Percentiles rank a stretch among this genome's conserved stretches.
phyloP scores from a whole-genome alignment of 2,113 vertebrate species.

The Hassar affinis region DNA sequence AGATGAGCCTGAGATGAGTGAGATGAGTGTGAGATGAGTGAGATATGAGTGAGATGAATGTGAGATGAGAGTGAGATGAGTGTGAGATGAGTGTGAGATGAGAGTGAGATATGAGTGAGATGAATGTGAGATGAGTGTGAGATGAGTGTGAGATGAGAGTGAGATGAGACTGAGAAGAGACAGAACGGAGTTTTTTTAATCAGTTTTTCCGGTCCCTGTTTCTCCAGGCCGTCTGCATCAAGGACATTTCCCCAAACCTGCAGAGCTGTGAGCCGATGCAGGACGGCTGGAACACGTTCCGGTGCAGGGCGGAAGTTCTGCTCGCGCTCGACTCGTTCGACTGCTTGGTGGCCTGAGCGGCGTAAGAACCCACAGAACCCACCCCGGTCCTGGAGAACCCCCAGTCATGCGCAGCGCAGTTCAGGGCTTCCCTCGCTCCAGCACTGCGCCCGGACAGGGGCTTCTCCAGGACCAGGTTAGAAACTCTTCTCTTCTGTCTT shows the following conservation, averaged over 20 bases:
- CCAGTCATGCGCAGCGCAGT: neutral
- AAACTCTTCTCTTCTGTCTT: neutral
- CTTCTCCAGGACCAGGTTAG: neutral
- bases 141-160: too few relatives aligned
- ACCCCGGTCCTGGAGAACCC: neutral
- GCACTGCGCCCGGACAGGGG: neutral
- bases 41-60: too few relatives aligned
- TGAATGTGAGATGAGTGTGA: too few relatives aligned
- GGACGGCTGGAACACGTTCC: conserved; percentile 67
- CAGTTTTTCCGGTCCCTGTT: neutral
- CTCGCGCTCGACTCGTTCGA: conserved; percentile 70
- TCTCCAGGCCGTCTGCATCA: conserved; percentile 73
- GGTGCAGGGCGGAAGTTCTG: conserved; percentile 74
- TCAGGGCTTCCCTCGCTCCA: neutral
- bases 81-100: too few relatives aligned
- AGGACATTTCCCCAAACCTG: conserved; percentile 72
- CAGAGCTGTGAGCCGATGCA: conserved; percentile 76
- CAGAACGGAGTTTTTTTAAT: too few relatives aligned
- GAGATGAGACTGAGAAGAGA: too few relatives aligned
- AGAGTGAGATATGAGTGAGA: too few relatives aligned
- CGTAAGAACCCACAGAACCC: neutral
- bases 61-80: too few relatives aligned
- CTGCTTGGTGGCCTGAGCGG: conserved; percentile 65
- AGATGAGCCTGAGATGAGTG: too few relatives aligned
- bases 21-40: too few relatives aligned